These are phyloP conservation scores for Uromys caudimaculatus DNA, from an alignment of 2,797 vertebrate genomes.

Conservation along the genomic window DNA sequence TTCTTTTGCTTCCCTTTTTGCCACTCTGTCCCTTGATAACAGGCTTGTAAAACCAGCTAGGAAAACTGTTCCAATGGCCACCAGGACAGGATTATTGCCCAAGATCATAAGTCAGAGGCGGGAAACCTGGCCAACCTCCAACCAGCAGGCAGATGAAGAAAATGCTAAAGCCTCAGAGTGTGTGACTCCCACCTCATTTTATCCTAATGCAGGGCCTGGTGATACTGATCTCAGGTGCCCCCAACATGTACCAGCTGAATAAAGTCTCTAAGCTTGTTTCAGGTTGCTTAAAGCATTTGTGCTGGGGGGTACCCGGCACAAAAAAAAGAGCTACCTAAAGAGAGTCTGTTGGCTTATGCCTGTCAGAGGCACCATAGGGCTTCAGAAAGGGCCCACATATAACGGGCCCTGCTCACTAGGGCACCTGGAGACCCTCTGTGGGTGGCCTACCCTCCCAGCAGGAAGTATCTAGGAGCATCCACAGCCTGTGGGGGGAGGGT, in stretches of 20 bases:
- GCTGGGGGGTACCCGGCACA: background rate
- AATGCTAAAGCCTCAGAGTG: background rate
- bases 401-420: background rate
- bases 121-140: background rate
- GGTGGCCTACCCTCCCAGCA: slow-evolving; percentile 26
- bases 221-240: background rate
- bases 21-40: background rate
- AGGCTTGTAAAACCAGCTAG: background rate
- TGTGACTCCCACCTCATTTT: background rate
- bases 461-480: background rate
- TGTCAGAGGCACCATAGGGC: background rate
- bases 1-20: background rate
- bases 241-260: background rate
- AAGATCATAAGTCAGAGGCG: background rate
- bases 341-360: background rate
- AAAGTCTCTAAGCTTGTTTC: background rate
- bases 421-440: background rate
- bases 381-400: background rate
- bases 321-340: background rate
- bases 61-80: background rate
- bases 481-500: background rate
- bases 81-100: background rate
- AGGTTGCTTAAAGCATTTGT: background rate
- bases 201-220: background rate
- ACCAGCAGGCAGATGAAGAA: background rate